Evolutionary conservation across 2,797 vertebrate species (phyloP).

Genomic region (Rachycentron canadum): DNA sequence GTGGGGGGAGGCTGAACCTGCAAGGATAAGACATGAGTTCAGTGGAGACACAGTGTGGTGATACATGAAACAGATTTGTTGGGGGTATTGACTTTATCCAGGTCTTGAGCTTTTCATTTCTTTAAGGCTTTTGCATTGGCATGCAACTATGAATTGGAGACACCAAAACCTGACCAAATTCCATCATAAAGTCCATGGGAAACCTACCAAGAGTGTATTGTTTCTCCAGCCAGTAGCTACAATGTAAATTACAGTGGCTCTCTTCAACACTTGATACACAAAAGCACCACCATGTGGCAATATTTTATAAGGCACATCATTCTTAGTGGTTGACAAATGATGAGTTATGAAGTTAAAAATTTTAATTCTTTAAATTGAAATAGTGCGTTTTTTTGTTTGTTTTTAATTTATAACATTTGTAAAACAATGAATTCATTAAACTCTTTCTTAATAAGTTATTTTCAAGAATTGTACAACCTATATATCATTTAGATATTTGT

Average conservation of each 20-base stretch:
- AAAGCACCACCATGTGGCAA: constrained; percentile 78
- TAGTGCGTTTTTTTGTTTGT: neutral
- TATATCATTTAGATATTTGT: neutral
- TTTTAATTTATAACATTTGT: neutral
- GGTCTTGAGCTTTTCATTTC: neutral
- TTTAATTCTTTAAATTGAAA: neutral
- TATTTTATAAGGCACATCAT: constrained; percentile 30
- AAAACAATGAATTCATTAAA: no score
- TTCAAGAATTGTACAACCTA: neutral
- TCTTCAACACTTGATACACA: constrained; percentile 57
- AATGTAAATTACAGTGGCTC: constrained; percentile 18
- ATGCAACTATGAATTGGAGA: neutral
- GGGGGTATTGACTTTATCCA: neutral
- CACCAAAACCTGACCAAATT: constrained; percentile 4
- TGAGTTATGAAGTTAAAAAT: no score
- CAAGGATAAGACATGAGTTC: constrained; percentile 29
- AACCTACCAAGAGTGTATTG: neutral
- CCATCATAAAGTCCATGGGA: constrained; percentile 4
- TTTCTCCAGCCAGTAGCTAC: constrained; percentile 5
- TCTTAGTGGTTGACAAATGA: neutral
- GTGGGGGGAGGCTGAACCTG: constrained; percentile 35
- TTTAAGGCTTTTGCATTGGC: neutral
- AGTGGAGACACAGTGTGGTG: constrained; percentile 45
- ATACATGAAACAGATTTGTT: constrained; percentile 28
- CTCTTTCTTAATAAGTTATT: neutral